Conservation (phyloP, 2,797 vertebrate species). For the Tapirus indicus region DNA sequence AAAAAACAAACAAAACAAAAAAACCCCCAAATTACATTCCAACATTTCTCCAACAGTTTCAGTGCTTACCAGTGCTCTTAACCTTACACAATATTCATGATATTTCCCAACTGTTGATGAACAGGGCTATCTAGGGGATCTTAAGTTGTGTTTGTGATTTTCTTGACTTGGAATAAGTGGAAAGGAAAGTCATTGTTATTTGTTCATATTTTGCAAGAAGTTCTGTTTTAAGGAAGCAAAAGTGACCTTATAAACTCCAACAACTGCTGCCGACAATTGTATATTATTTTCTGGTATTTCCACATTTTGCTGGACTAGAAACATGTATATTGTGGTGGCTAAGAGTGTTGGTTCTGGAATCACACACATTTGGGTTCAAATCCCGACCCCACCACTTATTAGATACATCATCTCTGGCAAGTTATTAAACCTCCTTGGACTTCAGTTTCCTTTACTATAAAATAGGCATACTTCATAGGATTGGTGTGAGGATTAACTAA, state of each 20-base stretch:
- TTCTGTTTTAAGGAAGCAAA: conserved; percentile 8
- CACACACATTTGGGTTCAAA: not conserved
- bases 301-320: not conserved
- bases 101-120: not conserved
- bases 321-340: not conserved
- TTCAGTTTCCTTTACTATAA: not conserved
- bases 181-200: not conserved
- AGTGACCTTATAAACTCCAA: not conserved
- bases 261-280: not conserved
- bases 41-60: not conserved
- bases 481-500: not conserved
- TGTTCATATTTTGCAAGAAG: not conserved
- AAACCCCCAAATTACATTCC: not conserved
- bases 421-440: not conserved
- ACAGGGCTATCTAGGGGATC: not conserved
- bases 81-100: not conserved
- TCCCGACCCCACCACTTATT: not conserved
- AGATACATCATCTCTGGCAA: not conserved
- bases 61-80: not conserved
- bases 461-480: not conserved
- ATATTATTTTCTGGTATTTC: not conserved
- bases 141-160: not conserved
- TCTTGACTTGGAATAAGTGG: not conserved
- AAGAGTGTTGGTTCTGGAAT: not conserved
- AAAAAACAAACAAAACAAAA: not conserved